phyloP scores from a whole-genome alignment of 2,113 vertebrate genomes.

The Bufo bufo region DNA sequence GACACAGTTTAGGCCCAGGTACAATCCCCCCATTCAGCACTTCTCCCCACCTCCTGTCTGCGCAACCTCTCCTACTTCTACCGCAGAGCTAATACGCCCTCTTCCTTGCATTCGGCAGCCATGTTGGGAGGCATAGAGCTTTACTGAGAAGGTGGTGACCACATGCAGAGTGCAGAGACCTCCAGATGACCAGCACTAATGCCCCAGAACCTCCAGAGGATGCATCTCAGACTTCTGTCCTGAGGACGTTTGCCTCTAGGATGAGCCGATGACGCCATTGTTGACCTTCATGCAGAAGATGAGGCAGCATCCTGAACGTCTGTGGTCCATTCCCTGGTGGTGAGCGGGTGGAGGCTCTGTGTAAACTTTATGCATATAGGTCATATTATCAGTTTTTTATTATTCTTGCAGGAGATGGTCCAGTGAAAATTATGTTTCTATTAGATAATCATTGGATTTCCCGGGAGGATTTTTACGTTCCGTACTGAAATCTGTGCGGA shows the following conservation, averaged over 20 bases:
- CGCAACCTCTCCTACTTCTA: conserved; percentile 59
- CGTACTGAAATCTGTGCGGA: background rate
- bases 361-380: background rate
- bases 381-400: background rate
- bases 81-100: conserved; percentile 63
- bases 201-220: background rate
- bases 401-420: background rate
- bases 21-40: conserved; percentile 73
- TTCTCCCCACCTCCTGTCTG: conserved; percentile 50
- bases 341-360: background rate
- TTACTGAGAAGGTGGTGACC: background rate
- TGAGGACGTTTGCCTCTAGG: background rate
- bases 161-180: background rate
- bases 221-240: background rate
- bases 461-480: conserved; percentile 1
- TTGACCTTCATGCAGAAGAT: background rate
- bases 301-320: background rate
- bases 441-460: conserved; percentile 2
- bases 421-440: background rate
- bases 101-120: conserved; percentile 62
- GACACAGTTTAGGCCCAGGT: conserved; percentile 94
- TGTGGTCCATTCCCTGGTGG: background rate
- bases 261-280: background rate
- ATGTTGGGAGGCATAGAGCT: conserved; percentile 69
- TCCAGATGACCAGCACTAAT: background rate